phyloP scores from a whole-genome alignment of 1,140 invertebrate species.

The Varroa destructor region DNA sequence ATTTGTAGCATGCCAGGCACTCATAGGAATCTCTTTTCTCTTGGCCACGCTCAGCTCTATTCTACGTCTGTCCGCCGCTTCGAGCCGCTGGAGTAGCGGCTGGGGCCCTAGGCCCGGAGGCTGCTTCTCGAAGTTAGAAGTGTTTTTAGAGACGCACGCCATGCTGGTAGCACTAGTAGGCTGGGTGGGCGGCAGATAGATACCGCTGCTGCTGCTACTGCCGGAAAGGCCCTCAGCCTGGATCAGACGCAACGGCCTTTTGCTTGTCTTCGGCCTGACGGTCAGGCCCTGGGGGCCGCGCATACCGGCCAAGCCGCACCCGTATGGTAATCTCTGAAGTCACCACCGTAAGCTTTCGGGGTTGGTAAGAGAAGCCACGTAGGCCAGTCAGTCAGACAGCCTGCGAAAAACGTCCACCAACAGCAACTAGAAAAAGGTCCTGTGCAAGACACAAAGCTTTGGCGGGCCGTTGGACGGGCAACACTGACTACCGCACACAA shows the following conservation, averaged over 20 bases:
- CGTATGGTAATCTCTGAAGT: constrained; percentile 28
- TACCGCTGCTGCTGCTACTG: too few species aligned
- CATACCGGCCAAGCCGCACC: background rate
- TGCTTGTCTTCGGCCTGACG: constrained; percentile 10
- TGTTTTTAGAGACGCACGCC: constrained; percentile 21
- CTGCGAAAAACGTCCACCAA: too few species aligned
- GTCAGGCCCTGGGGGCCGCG: constrained; percentile 20
- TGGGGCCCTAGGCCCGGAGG: constrained; percentile 4
- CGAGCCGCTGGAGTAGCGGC: background rate
- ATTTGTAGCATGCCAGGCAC: background rate
- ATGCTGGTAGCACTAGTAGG: constrained; percentile 8
- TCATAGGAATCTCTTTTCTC: background rate
- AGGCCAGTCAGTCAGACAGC: too few species aligned
- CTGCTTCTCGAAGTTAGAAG: constrained; percentile 23
- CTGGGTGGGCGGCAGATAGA: too few species aligned
- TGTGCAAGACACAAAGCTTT: too few species aligned
- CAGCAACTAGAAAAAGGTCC: too few species aligned
- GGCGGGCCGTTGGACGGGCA: too few species aligned
- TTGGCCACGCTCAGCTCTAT: constrained; percentile 1
- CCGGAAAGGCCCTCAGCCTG: too few species aligned
- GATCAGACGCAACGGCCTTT: background rate
- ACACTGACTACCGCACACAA: too few species aligned
- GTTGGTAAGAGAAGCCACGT: too few species aligned
- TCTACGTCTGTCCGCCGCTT: background rate
- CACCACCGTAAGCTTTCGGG: background rate